Base-by-base conservation (phyloP, 2,797 vertebrate genomes). In the Tolypeutes matacus region DNA sequence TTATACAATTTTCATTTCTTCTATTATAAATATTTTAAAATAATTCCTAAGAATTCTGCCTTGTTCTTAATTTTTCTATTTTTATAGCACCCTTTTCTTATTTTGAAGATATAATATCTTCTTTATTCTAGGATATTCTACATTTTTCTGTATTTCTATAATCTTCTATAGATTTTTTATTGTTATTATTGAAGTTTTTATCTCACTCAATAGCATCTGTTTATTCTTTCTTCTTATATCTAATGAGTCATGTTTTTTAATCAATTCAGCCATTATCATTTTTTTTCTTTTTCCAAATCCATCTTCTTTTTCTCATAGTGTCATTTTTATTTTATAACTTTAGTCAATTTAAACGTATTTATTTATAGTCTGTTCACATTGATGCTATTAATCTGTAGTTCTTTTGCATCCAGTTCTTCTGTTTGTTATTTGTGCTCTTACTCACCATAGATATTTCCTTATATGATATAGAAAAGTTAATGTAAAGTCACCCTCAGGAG, bases 331-430 rank as follows among this genome's bases (percentile, higher is more conserved):
- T 42, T 42, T 49, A 75, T 8, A 73, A 93, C 67, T 92, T 94
- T 60, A 27, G 73, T 62, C 21, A 76, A 53, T 87, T 62, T 51
- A 86, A 80, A 46, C 34, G 25, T 64, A 90, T 76, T 15, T 36
- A 53, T 58, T 70, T 78, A 64, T 17, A 84, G 27, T 60, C 58
- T 95, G 83, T 91, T 92, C 21, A 94, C 11, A 86, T 1, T 60
- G 15, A 31, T 85, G 53, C 58, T 64, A 39, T 56, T 62, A 39
- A 84, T 18, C 8, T 80, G 53, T 80, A 80, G 36, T 69, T 86
- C 83, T 69, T 65, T 5, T 0, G 5, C 51, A 25, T 49, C 60
- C 73, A 39, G 12, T 53, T 21, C 46, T 81, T 72, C 36, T 84
- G 12, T 42, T 51, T 21, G 21, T 69, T 80, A 17, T 60, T 25